Evolutionary conservation across 2,113 vertebrate genomes (phyloP).

Genomic region (Chaenocephalus aceratus): DNA sequence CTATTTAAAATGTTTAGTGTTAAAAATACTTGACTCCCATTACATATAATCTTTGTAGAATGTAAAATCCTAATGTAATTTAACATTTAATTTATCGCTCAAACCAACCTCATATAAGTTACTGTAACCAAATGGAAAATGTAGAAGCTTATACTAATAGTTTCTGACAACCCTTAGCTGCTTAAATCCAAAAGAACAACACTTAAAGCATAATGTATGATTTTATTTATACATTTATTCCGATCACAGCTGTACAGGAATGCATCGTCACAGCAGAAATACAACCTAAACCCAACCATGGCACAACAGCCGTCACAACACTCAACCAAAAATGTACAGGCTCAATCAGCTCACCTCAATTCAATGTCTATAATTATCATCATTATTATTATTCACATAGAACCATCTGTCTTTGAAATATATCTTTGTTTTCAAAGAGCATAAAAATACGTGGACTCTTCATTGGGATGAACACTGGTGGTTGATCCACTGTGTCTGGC

Average conservation of each 20-base stretch:
- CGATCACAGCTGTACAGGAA: slow-evolving; percentile 81
- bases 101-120: background rate
- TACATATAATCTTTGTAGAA: background rate
- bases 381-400: slow-evolving; percentile 70
- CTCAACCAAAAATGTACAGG: slow-evolving; percentile 72
- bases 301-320: slow-evolving; percentile 78
- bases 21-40: background rate
- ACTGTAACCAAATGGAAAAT: background rate
- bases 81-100: background rate
- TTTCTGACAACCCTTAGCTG: background rate
- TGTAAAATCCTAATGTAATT: background rate
- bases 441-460: slow-evolving; percentile 82
- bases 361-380: slow-evolving; percentile 53
- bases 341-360: slow-evolving; percentile 65
- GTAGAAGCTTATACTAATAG: background rate
- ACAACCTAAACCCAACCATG: slow-evolving; percentile 76
- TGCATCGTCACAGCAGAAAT: slow-evolving; percentile 80
- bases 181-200: slow-evolving; percentile 15
- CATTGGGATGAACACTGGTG: slow-evolving; percentile 67
- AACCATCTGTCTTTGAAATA: slow-evolving; percentile 77
- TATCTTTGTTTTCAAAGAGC: slow-evolving; percentile 80
- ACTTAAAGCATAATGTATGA: slow-evolving; percentile 4
- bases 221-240: slow-evolving; percentile 80
- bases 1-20: background rate
- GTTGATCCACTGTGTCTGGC: slow-evolving; percentile 62